phyloP scores from a whole-genome alignment of 2,888 invertebrate genomes.

The Nemotelus nigrinus region DNA sequence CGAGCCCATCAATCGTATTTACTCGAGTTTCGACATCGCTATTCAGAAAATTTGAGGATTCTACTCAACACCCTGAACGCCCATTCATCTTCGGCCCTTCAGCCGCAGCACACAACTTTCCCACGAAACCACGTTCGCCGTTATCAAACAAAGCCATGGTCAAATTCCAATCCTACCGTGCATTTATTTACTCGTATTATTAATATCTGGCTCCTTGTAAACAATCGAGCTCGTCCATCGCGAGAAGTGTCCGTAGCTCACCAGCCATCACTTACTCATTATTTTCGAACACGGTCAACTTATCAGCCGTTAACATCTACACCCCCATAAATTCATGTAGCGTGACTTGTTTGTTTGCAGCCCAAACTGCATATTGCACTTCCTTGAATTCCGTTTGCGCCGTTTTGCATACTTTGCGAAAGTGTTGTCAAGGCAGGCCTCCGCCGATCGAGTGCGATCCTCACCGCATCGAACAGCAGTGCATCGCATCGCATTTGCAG shows the following conservation, averaged over 20 bases:
- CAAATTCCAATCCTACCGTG: slow-evolving; percentile 13
- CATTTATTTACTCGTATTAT: neutral
- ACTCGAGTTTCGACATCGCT: too few relatives aligned
- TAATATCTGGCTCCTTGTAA: neutral
- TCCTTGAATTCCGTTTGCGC: slow-evolving; percentile 5
- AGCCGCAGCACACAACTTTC: neutral
- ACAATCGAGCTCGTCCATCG: neutral
- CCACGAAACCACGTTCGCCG: neutral
- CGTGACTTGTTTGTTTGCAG: slow-evolving; percentile 34
- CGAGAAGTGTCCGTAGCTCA: neutral
- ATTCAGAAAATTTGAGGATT: too few relatives aligned
- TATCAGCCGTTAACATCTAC: slow-evolving; percentile 20
- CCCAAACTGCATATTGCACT: slow-evolving; percentile 18
- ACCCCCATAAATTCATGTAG: slow-evolving; percentile 36
- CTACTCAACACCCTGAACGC: too few relatives aligned
- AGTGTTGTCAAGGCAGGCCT: neutral
- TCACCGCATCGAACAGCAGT: neutral
- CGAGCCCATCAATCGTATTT: too few relatives aligned
- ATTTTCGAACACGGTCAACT: slow-evolving; percentile 7
- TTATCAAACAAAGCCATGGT: slow-evolving; percentile 4
- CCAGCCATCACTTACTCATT: too few relatives aligned
- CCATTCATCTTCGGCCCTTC: too few relatives aligned
- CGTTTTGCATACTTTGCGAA: slow-evolving; percentile 26
- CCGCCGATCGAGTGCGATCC: neutral
- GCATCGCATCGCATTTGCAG: neutral